These are phyloP conservation scores for Ia io DNA, from an alignment of 2,113 vertebrate genomes.

Conservation along the genomic window DNA sequence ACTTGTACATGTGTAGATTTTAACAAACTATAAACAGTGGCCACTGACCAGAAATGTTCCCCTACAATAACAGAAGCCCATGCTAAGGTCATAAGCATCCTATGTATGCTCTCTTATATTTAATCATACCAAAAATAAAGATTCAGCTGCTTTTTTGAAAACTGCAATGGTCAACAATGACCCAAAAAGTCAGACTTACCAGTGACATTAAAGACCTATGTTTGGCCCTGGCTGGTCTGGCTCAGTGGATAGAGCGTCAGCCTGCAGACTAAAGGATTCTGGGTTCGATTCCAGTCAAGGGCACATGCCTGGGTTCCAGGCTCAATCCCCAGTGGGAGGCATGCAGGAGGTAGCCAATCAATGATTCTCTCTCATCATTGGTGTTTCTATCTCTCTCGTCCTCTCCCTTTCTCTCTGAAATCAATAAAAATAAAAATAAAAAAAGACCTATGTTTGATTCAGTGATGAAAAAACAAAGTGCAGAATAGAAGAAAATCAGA, in stretches of 20 bases:
- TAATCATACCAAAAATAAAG: constrained; percentile 49
- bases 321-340: too few relatives aligned
- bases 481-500: constrained; percentile 72
- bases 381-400: too few relatives aligned
- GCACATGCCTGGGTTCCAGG: too few relatives aligned
- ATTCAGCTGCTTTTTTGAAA: constrained; percentile 39
- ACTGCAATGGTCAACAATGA: constrained; percentile 55
- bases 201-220: constrained; percentile 40
- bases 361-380: too few relatives aligned
- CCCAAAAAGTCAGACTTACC: constrained; percentile 54
- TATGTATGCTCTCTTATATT: neutral
- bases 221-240: neutral
- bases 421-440: too few relatives aligned
- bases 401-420: too few relatives aligned
- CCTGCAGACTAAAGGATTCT: too few relatives aligned
- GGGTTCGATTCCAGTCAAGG: too few relatives aligned
- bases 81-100: constrained; percentile 26
- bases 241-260: too few relatives aligned
- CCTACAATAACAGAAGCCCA: neutral
- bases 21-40: constrained; percentile 62
- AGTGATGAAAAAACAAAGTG: constrained; percentile 55
- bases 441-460: constrained; percentile 47
- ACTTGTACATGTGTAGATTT: constrained; percentile 64
- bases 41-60: constrained; percentile 63
- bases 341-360: too few relatives aligned